Percentiles rank a stretch among this genome's conserved stretches.
phyloP scores from a whole-genome alignment of 2,888 invertebrate genomes.

The Ceramica pisi region DNA sequence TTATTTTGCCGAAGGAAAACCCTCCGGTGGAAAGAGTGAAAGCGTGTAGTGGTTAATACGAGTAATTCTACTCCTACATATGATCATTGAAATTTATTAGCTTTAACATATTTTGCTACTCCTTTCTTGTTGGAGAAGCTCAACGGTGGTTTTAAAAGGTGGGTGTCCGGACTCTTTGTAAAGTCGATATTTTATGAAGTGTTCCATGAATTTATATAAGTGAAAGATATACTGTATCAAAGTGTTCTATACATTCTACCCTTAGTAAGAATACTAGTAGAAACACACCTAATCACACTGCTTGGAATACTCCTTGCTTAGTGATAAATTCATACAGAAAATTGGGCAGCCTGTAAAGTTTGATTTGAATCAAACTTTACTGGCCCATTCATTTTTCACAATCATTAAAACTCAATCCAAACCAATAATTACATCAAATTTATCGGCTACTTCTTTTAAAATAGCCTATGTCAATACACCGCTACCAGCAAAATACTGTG shows the following conservation, averaged over 20 bases:
- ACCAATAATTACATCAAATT: too few relatives aligned
- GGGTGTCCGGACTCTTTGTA: neutral
- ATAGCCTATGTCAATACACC: neutral
- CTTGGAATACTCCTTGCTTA: too few relatives aligned
- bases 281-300: too few relatives aligned
- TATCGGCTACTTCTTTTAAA: neutral
- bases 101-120: constrained; percentile 11
- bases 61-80: constrained; percentile 39
- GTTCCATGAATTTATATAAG: neutral
- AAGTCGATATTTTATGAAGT: constrained; percentile 9
- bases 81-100: constrained; percentile 59
- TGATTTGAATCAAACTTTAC: too few relatives aligned
- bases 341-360: too few relatives aligned
- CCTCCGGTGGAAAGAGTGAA: constrained; percentile 45
- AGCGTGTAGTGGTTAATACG: constrained; percentile 41
- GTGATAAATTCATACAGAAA: too few relatives aligned
- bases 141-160: constrained; percentile 1
- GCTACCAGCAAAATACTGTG: neutral
- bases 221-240: too few relatives aligned
- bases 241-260: too few relatives aligned
- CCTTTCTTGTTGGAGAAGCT: constrained; percentile 7
- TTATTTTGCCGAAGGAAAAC: constrained; percentile 58
- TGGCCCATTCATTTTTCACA: too few relatives aligned
- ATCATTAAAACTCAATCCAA: too few relatives aligned
- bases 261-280: too few relatives aligned